Conservation (phyloP, 2,113 vertebrate genomes). For the Gavia stellata region DNA sequence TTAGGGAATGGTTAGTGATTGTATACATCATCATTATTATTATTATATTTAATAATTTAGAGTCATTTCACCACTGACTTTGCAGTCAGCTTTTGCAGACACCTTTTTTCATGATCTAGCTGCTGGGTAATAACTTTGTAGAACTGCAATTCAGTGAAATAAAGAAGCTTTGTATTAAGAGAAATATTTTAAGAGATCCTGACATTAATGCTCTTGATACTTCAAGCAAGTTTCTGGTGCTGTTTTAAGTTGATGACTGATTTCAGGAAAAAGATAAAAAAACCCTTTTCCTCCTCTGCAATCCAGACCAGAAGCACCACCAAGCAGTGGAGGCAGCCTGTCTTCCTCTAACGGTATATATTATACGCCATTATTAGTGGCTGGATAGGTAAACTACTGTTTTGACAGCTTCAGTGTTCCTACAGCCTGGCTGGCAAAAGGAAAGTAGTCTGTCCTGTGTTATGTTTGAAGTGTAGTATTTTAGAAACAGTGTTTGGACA, state of each 20-base stretch:
- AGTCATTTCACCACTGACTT: not conserved
- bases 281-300: not conserved
- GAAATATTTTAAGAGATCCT: not conserved
- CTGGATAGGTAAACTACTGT: not conserved
- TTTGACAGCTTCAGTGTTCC: not conserved
- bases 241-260: not conserved
- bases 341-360: not conserved
- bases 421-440: not conserved
- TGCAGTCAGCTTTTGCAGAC: not conserved
- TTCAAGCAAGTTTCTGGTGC: not conserved
- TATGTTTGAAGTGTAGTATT: not conserved
- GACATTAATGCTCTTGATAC: not conserved
- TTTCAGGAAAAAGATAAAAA: not conserved
- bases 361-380: not conserved
- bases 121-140: not conserved
- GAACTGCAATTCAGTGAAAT: not conserved
- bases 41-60: not conserved
- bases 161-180: not conserved
- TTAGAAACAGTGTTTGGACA: not conserved
- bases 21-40: not conserved
- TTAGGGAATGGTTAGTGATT: not conserved
- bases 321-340: not conserved
- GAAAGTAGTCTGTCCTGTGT: not conserved
- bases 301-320: not conserved
- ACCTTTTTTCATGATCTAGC: not conserved